phyloP scores from a whole-genome alignment of 2,113 vertebrate species.

The Planiliza haematocheilus region DNA sequence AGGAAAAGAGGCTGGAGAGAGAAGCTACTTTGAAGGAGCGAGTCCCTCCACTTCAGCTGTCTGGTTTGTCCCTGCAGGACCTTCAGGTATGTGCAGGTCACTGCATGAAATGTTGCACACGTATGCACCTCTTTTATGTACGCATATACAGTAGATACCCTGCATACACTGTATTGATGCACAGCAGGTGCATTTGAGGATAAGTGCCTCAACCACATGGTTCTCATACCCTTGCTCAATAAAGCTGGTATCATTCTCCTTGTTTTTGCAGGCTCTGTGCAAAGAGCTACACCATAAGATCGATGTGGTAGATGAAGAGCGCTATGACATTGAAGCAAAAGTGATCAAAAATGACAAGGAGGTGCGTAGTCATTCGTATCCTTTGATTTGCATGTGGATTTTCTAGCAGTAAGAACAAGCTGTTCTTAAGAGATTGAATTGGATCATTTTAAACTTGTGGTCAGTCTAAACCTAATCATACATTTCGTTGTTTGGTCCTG shows the following conservation, averaged over 20 bases:
- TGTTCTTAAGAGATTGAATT: neutral
- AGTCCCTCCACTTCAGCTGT: constrained; percentile 72
- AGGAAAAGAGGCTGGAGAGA: constrained; percentile 67
- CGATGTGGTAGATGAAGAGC: constrained; percentile 78
- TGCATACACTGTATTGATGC: constrained; percentile 9
- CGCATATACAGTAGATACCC: neutral
- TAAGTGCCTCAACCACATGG: neutral
- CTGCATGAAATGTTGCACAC: constrained; percentile 6
- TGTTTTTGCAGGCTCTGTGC: constrained; percentile 72
- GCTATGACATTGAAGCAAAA: constrained; percentile 77
- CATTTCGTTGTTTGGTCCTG: neutral
- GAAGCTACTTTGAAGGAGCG: constrained; percentile 67
- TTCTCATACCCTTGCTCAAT: neutral
- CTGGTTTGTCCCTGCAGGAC: constrained; percentile 76
- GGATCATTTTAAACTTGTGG: neutral
- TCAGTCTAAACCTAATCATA: too few species aligned
- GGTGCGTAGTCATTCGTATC: constrained; percentile 46
- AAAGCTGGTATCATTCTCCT: neutral
- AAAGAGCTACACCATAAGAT: constrained; percentile 77
- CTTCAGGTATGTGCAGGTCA: constrained; percentile 71
- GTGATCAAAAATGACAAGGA: constrained; percentile 76
- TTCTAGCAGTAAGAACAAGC: too few species aligned
- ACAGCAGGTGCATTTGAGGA: constrained; percentile 1
- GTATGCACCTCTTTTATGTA: neutral
- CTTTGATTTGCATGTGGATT: neutral